These are phyloP conservation scores for Meteorus sp. DNA, from an alignment of 1,140 invertebrate genomes.

Conservation along the genomic window DNA sequence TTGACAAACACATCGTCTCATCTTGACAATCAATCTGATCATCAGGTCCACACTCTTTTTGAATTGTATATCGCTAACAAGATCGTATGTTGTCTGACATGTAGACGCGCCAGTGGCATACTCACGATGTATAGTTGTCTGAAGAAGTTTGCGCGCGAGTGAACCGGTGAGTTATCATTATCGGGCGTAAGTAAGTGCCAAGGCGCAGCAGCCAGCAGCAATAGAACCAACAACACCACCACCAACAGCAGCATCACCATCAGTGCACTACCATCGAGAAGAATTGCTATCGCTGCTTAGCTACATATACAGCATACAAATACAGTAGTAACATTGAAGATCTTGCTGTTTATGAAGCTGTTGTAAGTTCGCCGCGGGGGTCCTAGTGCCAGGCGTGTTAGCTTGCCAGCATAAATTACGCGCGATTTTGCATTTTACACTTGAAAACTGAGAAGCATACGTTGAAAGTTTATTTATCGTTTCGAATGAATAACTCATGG, in stretches of 20 bases:
- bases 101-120: slow-evolving; percentile 11
- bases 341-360: slow-evolving; percentile 49
- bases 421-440: slow-evolving; percentile 53
- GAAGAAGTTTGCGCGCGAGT: too few relatives aligned
- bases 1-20: too few relatives aligned
- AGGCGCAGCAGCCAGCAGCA: too few relatives aligned
- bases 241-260: not conserved
- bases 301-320: not conserved
- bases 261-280: not conserved
- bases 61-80: slow-evolving; percentile 10
- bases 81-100: slow-evolving; percentile 16
- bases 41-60: not conserved
- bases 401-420: slow-evolving; percentile 54
- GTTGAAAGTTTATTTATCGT: slow-evolving; percentile 5
- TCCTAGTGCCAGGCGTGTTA: slow-evolving; percentile 46
- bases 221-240: not conserved
- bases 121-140: slow-evolving; percentile 4
- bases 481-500: not conserved
- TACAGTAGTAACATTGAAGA: too few relatives aligned
- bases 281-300: not conserved
- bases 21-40: too few relatives aligned
- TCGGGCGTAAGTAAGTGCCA: slow-evolving; percentile 26
- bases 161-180: slow-evolving; percentile 29
- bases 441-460: slow-evolving; percentile 38
- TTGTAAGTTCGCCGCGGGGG: slow-evolving; percentile 53